phyloP scores from a whole-genome alignment of 1,140 invertebrate genomes.

The Apis laboriosa region DNA sequence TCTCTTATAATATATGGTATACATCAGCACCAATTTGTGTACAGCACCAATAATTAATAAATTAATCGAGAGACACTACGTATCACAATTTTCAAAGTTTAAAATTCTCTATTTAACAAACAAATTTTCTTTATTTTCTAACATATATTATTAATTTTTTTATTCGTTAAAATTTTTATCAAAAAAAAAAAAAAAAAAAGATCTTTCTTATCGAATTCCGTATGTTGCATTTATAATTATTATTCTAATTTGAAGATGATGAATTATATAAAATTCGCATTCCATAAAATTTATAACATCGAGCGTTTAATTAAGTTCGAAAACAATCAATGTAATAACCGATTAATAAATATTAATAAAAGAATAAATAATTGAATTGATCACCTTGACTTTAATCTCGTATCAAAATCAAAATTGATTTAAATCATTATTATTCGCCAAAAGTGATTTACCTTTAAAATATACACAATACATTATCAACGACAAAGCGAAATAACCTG shows the following conservation, averaged over 20 bases:
- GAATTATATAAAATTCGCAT: background rate
- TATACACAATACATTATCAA: background rate
- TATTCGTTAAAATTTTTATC: background rate
- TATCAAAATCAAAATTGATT: background rate
- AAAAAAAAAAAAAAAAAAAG: background rate
- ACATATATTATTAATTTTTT: too few species aligned
- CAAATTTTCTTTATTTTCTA: background rate
- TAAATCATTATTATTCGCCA: background rate
- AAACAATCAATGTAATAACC: background rate
- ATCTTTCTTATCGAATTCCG: too few species aligned
- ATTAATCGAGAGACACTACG: slow-evolving; percentile 9
- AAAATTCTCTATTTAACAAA: background rate
- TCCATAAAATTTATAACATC: background rate
- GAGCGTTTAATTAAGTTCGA: background rate
- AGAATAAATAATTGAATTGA: background rate
- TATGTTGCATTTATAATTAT: too few species aligned
- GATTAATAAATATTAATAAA: background rate
- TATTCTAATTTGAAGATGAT: too few species aligned
- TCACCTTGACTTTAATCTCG: background rate
- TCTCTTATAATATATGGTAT: slow-evolving; percentile 1
- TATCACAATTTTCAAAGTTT: background rate
- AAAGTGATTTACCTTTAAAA: background rate
- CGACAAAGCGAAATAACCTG: background rate
- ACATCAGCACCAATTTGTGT: slow-evolving; percentile 57
- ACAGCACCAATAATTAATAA: slow-evolving; percentile 55